These are phyloP conservation scores for Ceyx erithaca DNA, from an alignment of 2,797 vertebrate genomes.

Conservation along the genomic window DNA sequence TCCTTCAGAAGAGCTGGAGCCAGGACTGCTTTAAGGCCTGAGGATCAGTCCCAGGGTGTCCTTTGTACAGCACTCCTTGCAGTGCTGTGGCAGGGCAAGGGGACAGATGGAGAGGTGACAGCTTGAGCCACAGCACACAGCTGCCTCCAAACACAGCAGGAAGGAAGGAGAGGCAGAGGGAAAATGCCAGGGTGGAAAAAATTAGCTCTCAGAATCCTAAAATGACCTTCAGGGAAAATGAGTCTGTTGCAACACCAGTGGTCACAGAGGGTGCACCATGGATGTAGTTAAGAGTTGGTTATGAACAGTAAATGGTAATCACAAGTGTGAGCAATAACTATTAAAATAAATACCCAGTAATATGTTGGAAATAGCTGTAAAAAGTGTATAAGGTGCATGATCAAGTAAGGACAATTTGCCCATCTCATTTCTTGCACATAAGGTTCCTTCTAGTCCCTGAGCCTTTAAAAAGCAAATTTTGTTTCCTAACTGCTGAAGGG, in stretches of 20 bases:
- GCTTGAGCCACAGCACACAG: background rate
- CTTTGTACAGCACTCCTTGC: background rate
- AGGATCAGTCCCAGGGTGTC: background rate
- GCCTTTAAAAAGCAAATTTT: background rate
- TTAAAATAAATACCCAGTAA: background rate
- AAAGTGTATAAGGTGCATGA: background rate
- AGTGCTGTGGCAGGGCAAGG: background rate
- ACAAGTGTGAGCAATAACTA: background rate
- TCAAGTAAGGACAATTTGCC: background rate
- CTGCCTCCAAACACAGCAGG: background rate
- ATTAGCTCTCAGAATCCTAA: slow-evolving; percentile 8
- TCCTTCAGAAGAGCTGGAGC: background rate
- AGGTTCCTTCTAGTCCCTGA: background rate
- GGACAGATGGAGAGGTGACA: background rate
- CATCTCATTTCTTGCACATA: background rate
- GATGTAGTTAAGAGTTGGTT: background rate
- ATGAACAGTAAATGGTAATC: background rate
- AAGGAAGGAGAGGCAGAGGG: background rate
- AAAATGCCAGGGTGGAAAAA: background rate
- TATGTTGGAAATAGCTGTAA: background rate
- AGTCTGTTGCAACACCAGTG: background rate
- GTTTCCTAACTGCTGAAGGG: background rate
- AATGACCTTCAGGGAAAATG: background rate
- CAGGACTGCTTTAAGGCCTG: background rate
- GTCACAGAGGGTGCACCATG: background rate